A percentile compares a stretch with the other conserved stretches of the same genome.
These are phyloP conservation scores for Thomomys bottae DNA, from an alignment of 2,113 vertebrate species.

Conservation along the genomic window DNA sequence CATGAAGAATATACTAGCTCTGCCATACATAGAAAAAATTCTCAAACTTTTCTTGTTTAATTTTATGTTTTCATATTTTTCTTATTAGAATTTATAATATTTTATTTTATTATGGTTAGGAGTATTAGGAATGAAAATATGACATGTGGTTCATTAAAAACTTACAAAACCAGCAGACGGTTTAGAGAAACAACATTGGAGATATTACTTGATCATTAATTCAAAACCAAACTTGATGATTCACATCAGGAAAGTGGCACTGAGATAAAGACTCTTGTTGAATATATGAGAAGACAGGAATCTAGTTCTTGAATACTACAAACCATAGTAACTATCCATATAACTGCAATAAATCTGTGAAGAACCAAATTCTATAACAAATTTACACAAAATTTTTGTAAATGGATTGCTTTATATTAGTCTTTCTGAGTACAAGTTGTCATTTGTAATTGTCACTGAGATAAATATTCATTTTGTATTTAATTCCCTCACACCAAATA, in stretches of 20 bases:
- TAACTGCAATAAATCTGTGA: conserved; percentile 15
- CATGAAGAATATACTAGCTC: neutral
- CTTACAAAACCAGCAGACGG: conserved; percentile 32
- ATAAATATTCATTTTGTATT: conserved; percentile 30
- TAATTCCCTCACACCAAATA: conserved; percentile 45
- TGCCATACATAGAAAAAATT: neutral
- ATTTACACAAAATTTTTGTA: neutral
- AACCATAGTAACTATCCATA: neutral
- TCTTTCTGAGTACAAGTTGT: conserved; percentile 13
- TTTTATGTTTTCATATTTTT: conserved; percentile 7
- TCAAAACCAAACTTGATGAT: conserved; percentile 51
- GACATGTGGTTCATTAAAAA: conserved; percentile 65
- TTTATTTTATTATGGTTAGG: conserved; percentile 15
- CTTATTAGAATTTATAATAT: conserved; percentile 34
- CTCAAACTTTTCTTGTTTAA: neutral
- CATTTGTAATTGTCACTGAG: conserved; percentile 27
- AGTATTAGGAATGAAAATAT: conserved; percentile 48
- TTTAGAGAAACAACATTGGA: conserved; percentile 37
- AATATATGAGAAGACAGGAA: conserved; percentile 35
- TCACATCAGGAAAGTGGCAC: conserved; percentile 23
- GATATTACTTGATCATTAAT: conserved; percentile 64
- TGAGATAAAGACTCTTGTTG: neutral
- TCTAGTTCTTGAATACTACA: neutral
- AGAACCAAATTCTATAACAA: conserved; percentile 38
- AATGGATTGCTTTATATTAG: neutral